Percentiles rank a stretch among this genome's conserved stretches.
Evolutionary conservation across 2,113 vertebrate species (phyloP).

Genomic region (Ammodytes dubius): DNA sequence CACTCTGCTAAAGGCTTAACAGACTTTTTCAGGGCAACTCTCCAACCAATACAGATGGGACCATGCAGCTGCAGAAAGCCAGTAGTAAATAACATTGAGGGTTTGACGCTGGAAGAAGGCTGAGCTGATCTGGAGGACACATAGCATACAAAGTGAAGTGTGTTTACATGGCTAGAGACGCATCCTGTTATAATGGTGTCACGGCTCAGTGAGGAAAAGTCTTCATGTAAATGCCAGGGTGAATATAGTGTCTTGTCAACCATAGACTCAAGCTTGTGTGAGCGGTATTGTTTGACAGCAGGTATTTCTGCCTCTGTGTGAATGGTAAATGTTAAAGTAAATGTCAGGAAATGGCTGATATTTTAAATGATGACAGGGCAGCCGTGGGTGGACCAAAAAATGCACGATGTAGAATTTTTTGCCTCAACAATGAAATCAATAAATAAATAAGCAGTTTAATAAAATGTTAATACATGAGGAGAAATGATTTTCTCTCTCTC

Average conservation of each 20-base stretch:
- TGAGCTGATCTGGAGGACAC: conserved; percentile 38
- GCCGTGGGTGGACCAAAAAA: conserved; percentile 2
- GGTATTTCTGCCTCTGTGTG: conserved; percentile 8
- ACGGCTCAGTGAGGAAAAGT: not conserved
- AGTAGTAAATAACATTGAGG: conserved; percentile 28
- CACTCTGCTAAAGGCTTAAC: conserved; percentile 14
- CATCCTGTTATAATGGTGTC: not conserved
- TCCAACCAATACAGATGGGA: conserved; percentile 48
- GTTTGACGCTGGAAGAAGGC: conserved; percentile 16
- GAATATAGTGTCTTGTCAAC: not conserved
- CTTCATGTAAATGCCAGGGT: not conserved
- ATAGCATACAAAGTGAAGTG: not conserved
- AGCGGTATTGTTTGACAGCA: conserved; percentile 11
- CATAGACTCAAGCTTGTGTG: not conserved
- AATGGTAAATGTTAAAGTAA: conserved; percentile 43
- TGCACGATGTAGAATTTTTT: conserved; percentile 5
- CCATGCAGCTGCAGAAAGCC: conserved; percentile 33
- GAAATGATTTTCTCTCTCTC: not conserved
- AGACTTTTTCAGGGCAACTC: conserved; percentile 47
- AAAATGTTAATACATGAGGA: not conserved
- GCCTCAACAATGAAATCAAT: not conserved
- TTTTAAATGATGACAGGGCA: conserved; percentile 41
- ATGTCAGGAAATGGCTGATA: conserved; percentile 45
- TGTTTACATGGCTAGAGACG: not conserved
- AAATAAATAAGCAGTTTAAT: conserved; percentile 4